phyloP scores from a whole-genome alignment of 2,797 vertebrate genomes.

The Falco novaeseelandiae region DNA sequence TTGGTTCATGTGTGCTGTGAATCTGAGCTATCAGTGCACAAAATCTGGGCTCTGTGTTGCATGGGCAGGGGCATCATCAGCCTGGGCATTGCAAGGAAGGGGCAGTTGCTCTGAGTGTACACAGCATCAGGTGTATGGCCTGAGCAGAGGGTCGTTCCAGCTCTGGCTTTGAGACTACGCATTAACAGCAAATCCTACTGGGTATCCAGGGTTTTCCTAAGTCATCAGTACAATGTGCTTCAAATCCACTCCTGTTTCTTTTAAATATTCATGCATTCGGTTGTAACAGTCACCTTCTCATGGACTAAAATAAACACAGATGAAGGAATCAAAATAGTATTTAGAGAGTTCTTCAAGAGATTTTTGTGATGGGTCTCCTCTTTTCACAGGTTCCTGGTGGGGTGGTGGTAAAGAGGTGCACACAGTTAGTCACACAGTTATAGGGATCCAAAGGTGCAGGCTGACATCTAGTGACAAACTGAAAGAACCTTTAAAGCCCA shows the following conservation, averaged over 20 bases:
- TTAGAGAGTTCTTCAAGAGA: neutral
- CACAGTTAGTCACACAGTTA: too few species aligned
- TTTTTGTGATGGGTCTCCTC: neutral
- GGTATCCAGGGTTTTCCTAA: fast-evolving
- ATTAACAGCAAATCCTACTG: neutral
- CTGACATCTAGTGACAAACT: conserved; percentile 61
- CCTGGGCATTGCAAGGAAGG: neutral
- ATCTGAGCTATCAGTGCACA: neutral
- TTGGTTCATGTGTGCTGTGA: fast-evolving
- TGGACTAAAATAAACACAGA: conserved; percentile 22
- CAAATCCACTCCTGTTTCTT: neutral
- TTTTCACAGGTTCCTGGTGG: neutral
- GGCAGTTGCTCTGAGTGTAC: neutral
- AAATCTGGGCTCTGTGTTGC: neutral
- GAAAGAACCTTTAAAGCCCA: neutral
- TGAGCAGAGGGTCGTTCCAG: neutral
- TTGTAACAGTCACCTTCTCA: neutral
- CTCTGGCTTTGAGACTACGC: neutral
- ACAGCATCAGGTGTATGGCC: neutral
- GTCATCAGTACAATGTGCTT: fast-evolving
- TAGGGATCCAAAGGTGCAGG: neutral
- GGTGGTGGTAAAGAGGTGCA: neutral
- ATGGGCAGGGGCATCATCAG: neutral
- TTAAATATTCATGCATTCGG: neutral
- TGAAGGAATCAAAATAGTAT: neutral